A percentile compares a stretch with the other conserved stretches of the same genome.
Conservation (phyloP, 2,888 invertebrate genomes). For the Heteromyza rotundicornis region DNA sequence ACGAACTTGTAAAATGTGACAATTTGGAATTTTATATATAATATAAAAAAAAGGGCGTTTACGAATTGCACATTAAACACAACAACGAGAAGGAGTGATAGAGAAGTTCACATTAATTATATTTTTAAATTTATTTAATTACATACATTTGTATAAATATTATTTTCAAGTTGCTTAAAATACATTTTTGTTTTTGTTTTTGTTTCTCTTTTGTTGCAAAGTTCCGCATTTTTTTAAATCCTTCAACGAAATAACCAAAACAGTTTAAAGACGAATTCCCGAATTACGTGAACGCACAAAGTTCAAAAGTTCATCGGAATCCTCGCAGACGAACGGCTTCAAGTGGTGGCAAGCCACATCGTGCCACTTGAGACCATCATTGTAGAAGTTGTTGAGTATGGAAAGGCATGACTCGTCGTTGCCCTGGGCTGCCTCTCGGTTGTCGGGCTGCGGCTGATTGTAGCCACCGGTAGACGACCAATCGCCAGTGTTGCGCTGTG, state of each 20-base stretch:
- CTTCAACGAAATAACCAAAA: not conserved
- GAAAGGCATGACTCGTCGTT: conserved; percentile 91
- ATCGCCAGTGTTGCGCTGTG: conserved; percentile 86
- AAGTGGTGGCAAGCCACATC: conserved; percentile 86
- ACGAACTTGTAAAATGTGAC: not conserved
- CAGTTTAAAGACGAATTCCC: conserved; percentile 75
- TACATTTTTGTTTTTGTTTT: not conserved
- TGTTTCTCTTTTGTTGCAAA: not conserved
- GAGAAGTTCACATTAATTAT: not conserved
- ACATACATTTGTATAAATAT: not conserved
- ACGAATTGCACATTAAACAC: not conserved
- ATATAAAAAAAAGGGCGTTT: not conserved
- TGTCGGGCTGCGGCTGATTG: conserved; percentile 87
- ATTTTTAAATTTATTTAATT: not conserved
- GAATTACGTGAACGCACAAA: conserved; percentile 90
- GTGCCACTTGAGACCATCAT: conserved; percentile 86
- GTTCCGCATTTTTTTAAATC: not conserved
- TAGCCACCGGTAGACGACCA: conserved; percentile 90
- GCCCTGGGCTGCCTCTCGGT: conserved; percentile 89
- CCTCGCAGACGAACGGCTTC: conserved; percentile 89
- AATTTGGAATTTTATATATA: conserved; percentile 6
- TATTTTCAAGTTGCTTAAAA: not conserved
- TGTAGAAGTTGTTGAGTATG: conserved; percentile 90
- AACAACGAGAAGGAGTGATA: not conserved
- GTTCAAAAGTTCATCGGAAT: conserved; percentile 87